A percentile compares a stretch with the other conserved stretches of the same genome.
These are phyloP conservation scores for Struthio camelus DNA, from an alignment of 2,113 vertebrate species.

Conservation along the genomic window DNA sequence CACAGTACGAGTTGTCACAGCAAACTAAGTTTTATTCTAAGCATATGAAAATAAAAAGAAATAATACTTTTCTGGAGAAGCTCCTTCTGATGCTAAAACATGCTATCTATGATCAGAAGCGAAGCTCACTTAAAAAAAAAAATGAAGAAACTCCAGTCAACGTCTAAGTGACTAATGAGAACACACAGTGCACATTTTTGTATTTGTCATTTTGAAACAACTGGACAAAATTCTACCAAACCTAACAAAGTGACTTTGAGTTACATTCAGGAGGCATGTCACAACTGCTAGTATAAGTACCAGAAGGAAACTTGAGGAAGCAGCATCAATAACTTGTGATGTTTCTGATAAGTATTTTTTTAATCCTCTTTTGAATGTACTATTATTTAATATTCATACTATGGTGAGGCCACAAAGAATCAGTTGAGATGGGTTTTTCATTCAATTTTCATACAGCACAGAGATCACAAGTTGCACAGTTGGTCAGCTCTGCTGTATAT, in stretches of 20 bases:
- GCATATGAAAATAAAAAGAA: neutral
- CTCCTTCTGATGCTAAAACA: neutral
- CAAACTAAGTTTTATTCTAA: neutral
- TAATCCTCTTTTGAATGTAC: neutral
- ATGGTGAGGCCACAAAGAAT: rapidly evolving
- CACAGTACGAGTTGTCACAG: neutral
- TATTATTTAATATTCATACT: neutral
- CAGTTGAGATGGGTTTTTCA: neutral
- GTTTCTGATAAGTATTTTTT: neutral
- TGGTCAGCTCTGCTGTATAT: neutral
- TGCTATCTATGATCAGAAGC: neutral
- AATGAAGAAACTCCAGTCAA: rapidly evolving
- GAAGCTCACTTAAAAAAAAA: neutral
- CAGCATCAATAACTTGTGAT: neutral
- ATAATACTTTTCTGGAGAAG: neutral
- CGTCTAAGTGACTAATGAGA: neutral
- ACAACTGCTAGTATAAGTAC: neutral
- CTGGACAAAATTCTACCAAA: neutral
- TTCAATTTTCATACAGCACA: neutral
- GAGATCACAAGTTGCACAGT: neutral
- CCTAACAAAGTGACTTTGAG: neutral
- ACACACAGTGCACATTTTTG: neutral
- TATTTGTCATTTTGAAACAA: neutral
- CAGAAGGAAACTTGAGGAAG: neutral
- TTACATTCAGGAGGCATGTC: neutral